Conservation (phyloP, 2,113 vertebrate genomes). For the Parotia lawesii region DNA sequence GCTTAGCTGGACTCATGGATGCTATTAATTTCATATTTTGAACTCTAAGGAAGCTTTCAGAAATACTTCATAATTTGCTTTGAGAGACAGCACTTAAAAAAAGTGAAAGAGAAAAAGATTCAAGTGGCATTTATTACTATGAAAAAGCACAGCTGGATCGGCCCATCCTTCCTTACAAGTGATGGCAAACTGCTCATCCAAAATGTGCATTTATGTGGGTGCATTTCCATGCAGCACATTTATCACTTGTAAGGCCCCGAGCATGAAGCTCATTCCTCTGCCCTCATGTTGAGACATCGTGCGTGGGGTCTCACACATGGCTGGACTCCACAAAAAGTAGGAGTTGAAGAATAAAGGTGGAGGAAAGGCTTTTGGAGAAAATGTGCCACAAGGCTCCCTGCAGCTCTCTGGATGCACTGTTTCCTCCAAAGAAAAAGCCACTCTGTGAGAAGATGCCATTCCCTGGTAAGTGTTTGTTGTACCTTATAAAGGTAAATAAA, state of each 20-base stretch:
- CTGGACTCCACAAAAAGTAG: neutral
- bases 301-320: fast-evolving
- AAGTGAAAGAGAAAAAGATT: neutral
- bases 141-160: neutral
- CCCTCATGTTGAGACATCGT: fast-evolving
- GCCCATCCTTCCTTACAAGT: fast-evolving
- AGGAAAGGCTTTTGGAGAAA: neutral
- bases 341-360: neutral
- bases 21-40: neutral
- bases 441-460: fast-evolving
- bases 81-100: neutral
- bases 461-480: neutral
- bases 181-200: neutral
- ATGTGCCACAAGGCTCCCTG: neutral
- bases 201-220: neutral
- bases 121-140: neutral
- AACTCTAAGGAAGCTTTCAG: neutral
- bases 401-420: neutral
- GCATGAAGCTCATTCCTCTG: fast-evolving
- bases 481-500: neutral
- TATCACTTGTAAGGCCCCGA: fast-evolving
- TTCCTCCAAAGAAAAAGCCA: neutral
- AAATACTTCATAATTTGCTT: neutral
- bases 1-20: neutral
- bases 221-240: fast-evolving